Conservation (phyloP, 2,797 vertebrate species). For the Enteromius treurensis region DNA sequence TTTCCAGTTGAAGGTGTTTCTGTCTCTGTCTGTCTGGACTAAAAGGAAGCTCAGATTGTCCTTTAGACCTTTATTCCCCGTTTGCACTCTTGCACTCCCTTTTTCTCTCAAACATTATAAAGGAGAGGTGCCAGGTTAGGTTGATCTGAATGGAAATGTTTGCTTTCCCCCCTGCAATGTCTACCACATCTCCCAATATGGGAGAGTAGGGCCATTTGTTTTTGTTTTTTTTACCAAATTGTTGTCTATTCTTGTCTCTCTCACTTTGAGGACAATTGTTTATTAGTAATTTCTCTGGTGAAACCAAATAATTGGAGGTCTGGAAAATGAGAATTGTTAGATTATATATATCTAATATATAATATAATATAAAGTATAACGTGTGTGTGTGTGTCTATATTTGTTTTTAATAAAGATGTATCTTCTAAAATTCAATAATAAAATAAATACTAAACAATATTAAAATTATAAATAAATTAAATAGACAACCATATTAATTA, state of each 20-base stretch:
- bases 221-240: not conserved
- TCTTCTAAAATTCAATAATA: too few species aligned
- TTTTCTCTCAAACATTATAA: conserved; percentile 36
- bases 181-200: not conserved
- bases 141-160: conserved; percentile 53
- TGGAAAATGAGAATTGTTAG: too few species aligned
- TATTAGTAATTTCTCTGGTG: not conserved
- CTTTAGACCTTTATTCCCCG: conserved; percentile 37
- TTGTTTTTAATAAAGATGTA: too few species aligned
- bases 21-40: conserved; percentile 6
- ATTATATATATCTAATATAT: too few species aligned
- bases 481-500: not conserved
- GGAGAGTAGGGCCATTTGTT: not conserved
- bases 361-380: too few species aligned
- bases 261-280: not conserved
- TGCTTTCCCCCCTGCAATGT: conserved; percentile 25
- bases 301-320: not conserved
- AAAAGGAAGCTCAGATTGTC: conserved; percentile 23
- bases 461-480: not conserved
- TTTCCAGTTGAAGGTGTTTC: not conserved
- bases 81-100: conserved; percentile 24
- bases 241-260: not conserved
- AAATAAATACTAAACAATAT: too few species aligned
- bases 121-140: conserved; percentile 55
- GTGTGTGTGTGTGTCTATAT: too few species aligned